Evolutionary conservation across 2,888 invertebrate species (phyloP), one percentile per base, ranked within the genome.

Genomic region (Sipha maydis): DNA sequence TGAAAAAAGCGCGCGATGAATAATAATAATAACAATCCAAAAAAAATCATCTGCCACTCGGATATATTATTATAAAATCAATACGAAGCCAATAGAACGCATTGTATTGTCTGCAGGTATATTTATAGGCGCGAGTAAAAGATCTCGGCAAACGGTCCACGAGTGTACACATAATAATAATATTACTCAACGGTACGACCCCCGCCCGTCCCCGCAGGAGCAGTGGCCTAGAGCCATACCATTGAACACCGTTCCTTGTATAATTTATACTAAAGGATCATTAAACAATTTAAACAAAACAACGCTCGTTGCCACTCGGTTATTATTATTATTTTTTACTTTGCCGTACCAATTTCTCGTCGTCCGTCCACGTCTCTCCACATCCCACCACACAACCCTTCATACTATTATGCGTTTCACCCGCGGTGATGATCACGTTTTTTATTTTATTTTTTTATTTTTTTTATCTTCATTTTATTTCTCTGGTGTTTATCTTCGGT

Each of bases 351-450:
- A 48, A 48, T 11, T 48, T 11, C 34, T 19, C 75, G 31, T 31
- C 67, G 41, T 61, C 67, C 67, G 41, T 61, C 67, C 41, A 5
- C 56, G n/a, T 41, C 28, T 19, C 28, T n/a, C 38, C 67, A 38
- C 82, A 14, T 48, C 9, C 71, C 71, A 71, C 48, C 69, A 11
- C 69, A 31, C n/a, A 28, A 41, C 82, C 69, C 69, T 25, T 83
- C 54, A 9, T 21, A 21, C 82, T 41, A 38, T 41, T 38, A n/a
- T 48, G 41, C 82, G 71, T 71, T 83, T 71, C 31, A 73, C 71
- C 83, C 71, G 71, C 71, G 83, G 71, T 83, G 83, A 83, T 73
- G 83, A 83, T 83, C 83, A 83, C 83, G 83, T 83, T 83, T 83
- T 48, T 48, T 48, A 14, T 48, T 14, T 61, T 61, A 19, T n/a